Conservation (phyloP, 2,113 vertebrate species). For the Percina caprodes region DNA sequence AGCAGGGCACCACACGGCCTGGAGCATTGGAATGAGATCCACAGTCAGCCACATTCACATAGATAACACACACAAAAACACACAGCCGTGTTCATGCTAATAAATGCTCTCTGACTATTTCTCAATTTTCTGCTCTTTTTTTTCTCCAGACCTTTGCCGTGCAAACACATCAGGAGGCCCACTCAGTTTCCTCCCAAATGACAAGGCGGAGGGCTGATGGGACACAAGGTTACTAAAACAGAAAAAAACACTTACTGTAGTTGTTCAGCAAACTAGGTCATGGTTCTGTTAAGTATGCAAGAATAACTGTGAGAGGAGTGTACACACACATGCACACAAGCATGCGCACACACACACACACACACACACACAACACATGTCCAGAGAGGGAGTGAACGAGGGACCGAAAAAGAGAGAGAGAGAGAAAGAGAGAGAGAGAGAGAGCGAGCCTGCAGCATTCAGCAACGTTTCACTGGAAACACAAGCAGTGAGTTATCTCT, state of each 20-base stretch:
- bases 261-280: constrained; percentile 84
- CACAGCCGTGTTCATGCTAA: constrained; percentile 37
- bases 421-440: constrained; percentile 27
- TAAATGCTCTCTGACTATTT: constrained; percentile 61
- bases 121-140: constrained; percentile 44
- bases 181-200: constrained; percentile 55
- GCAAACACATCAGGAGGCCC: constrained; percentile 52
- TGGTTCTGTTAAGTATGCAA: constrained; percentile 84
- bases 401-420: constrained; percentile 13
- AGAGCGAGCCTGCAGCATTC: constrained; percentile 56
- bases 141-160: constrained; percentile 25
- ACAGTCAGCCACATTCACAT: constrained; percentile 27
- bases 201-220: constrained; percentile 47
- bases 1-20: constrained; percentile 60
- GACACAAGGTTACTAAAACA: constrained; percentile 73
- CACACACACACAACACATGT: constrained; percentile 37
- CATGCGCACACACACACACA: constrained; percentile 25
- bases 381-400: constrained; percentile 42
- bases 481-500: constrained; percentile 70
- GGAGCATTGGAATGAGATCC: constrained; percentile 72
- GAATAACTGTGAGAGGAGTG: constrained; percentile 74
- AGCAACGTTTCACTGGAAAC: constrained; percentile 57
- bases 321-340: constrained; percentile 42
- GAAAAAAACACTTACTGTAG: constrained; percentile 82
- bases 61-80: constrained; percentile 12